A percentile compares a stretch with the other conserved stretches of the same genome.
Evolutionary conservation across 2,797 vertebrate genomes (phyloP).

Genomic region (Dallia pectoralis): DNA sequence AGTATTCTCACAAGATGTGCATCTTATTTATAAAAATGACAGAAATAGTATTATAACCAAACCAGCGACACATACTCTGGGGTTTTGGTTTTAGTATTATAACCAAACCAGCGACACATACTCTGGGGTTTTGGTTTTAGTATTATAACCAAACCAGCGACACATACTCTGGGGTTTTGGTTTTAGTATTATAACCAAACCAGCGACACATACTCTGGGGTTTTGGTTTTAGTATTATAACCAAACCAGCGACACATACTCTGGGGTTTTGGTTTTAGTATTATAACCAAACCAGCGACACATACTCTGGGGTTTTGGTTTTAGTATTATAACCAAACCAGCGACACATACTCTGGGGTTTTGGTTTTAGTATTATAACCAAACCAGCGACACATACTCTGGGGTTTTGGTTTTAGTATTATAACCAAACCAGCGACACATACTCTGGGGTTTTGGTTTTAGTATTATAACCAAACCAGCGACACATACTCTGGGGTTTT

Average conservation of each 20-base stretch:
- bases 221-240: no score
- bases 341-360: conserved; percentile 87
- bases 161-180: conserved; percentile 93
- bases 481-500: conserved; percentile 92
- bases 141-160: neutral
- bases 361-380: no score
- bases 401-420: no score
- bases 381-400: conserved; percentile 81
- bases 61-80: conserved; percentile 86
- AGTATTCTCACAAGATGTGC: neutral
- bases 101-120: conserved; percentile 74
- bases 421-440: conserved; percentile 68
- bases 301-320: conserved; percentile 93
- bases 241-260: conserved; percentile 80
- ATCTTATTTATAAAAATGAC: neutral
- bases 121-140: conserved; percentile 91
- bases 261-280: conserved; percentile 88
- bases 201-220: conserved; percentile 87
- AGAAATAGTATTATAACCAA: neutral
- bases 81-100: no score
- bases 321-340: no score
- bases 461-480: no score
- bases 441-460: conserved; percentile 92
- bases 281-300: conserved; percentile 47
- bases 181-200: no score